Evolutionary conservation across 2,797 vertebrate species (phyloP).

Genomic region (Potorous gilbertii): DNA sequence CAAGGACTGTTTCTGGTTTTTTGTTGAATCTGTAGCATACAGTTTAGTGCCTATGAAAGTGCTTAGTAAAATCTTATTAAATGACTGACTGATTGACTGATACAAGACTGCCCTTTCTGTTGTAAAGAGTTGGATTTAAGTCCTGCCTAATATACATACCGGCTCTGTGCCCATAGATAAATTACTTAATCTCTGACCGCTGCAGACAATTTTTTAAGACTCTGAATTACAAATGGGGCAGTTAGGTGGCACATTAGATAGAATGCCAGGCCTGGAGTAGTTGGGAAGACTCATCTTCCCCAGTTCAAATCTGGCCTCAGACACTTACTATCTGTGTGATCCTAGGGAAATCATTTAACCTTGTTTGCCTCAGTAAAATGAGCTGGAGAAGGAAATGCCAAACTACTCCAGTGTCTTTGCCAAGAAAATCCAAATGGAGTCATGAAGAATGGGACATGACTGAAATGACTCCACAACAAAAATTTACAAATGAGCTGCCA

Average conservation of each 20-base stretch:
- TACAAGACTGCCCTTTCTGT: neutral
- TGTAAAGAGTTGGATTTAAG: neutral
- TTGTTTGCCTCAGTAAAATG: neutral
- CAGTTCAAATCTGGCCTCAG: neutral
- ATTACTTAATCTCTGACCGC: neutral
- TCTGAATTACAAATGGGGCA: neutral
- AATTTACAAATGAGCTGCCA: neutral
- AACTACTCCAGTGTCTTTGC: neutral
- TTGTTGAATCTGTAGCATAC: neutral
- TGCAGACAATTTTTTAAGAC: neutral
- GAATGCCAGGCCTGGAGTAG: neutral
- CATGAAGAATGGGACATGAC: neutral
- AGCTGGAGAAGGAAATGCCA: neutral
- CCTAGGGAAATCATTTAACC: neutral
- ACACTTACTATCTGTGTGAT: neutral
- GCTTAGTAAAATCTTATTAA: neutral
- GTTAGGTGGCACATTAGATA: neutral
- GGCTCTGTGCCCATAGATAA: neutral
- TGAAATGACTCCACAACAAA: neutral
- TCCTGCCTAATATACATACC: neutral
- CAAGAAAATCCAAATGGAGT: neutral
- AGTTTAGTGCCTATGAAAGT: neutral
- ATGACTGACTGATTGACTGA: neutral
- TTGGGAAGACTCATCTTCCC: neutral
- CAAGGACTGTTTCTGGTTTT: neutral